Base-by-base conservation (phyloP, 2,888 invertebrate species). In the Pseudococcus longispinus region DNA sequence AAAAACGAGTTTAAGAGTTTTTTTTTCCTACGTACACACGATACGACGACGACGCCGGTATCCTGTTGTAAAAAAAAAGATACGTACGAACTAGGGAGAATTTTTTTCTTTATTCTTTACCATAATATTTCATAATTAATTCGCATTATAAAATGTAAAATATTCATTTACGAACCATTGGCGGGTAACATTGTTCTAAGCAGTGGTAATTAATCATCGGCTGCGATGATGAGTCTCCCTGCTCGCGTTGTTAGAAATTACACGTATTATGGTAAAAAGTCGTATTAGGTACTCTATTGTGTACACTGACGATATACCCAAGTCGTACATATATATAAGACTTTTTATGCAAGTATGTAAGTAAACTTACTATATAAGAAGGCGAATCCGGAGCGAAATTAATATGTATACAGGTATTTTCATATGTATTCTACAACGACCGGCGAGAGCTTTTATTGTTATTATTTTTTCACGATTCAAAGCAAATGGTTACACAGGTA, bases 91-190 rank as follows among this genome's bases (percentile, higher is more conserved):
- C 65, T 5, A 9, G 29, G 37, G 70, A 15, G 29, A 29, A 70
- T 29, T 29, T 29, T 29, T 29, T 26, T 26, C n/a, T 51, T 83
- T 51, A 2, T 51, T 42, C 23, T 51, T 29, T 44, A 83, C 51
- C 37, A 37, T 84, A 55, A 46, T 51, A 46, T 60, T 55, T 55
- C 84, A 60, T 84, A 84, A 84, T 84, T 84, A 55, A 84, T 84
- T 84, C 84, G 51, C 32, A 20, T 55, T 26, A 60, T 84, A 20
- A 80, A 80, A 80, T 42, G 77, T 26, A 70, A 80, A 80, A 80
- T 80, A 80, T 80, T 80, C 77, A 80, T 80, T 80, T 80, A 80
- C 20, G 20, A 80, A 80, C 77, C 42, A 80, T 80, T 80, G 37
- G 29, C 70, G 70, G 18, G 20, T 80, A 80, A 80, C 77, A 80